Percentiles rank a stretch among this genome's conserved stretches.
phyloP scores from a whole-genome alignment of 2,113 vertebrate genomes.

The Meleagris gallopavo region DNA sequence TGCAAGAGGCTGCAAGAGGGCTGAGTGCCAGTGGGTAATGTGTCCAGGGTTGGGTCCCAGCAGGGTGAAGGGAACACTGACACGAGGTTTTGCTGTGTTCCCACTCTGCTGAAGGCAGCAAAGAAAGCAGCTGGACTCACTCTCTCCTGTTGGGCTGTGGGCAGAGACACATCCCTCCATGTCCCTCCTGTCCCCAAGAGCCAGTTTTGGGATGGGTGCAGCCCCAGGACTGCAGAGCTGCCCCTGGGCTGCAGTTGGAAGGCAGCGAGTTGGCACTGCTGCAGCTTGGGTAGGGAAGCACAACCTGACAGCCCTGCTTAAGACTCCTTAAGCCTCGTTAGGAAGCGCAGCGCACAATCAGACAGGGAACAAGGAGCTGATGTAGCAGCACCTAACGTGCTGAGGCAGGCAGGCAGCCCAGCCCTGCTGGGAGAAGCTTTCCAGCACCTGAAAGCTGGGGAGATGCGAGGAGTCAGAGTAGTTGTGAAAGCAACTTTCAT shows the following conservation, averaged over 20 bases:
- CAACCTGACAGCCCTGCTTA: background rate
- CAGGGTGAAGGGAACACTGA: background rate
- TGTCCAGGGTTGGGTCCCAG: background rate
- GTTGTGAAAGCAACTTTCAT: background rate
- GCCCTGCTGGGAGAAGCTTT: background rate
- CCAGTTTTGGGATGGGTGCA: rapidly evolving
- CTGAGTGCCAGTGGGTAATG: background rate
- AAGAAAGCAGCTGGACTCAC: background rate
- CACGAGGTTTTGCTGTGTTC: background rate
- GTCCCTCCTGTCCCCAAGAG: rapidly evolving
- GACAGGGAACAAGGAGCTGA: background rate
- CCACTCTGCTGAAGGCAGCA: background rate
- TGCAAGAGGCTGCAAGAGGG: background rate
- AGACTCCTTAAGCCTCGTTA: background rate
- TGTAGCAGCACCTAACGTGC: background rate
- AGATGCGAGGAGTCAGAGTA: background rate
- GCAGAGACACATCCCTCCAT: rapidly evolving
- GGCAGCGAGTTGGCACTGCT: background rate
- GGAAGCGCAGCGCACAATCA: background rate
- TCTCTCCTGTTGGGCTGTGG: background rate
- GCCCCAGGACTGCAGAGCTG: rapidly evolving
- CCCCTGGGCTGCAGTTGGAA: rapidly evolving
- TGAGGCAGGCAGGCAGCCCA: background rate
- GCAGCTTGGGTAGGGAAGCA: background rate
- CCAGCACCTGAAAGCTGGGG: background rate